Evolutionary conservation across 2,797 vertebrate species (phyloP), one percentile per base, ranked within the genome.

Genomic region (Sparidentex hasta): DNA sequence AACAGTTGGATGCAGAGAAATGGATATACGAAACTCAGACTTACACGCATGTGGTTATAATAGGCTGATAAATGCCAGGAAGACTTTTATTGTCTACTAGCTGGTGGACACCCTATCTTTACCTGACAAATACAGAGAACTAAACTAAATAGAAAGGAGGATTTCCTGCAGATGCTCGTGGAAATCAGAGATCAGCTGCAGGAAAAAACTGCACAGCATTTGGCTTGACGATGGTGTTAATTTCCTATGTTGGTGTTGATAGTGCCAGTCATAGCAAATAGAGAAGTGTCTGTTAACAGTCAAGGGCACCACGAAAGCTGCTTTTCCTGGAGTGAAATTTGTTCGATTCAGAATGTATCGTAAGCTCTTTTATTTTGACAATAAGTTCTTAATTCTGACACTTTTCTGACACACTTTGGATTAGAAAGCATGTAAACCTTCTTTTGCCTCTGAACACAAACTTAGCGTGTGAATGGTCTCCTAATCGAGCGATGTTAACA

Each of bases 401-500:
- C 29, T 68, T 56, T 73, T 51, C 11, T 21, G 20, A 25, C 12
- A 13, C 33, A 13, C 4, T 74, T 54, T 66, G 11, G 20, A 27
- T 80, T 3, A 48, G 29, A 54, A 56, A 52, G 17, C 54, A 27
- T 4, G 23, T 7, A 17, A 54, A n/a, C 33, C 23, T 33, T 61
- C 29, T 61, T 17, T 59, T 12, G 27, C 44, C 13, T 74, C 51
- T 51, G 20, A 68, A 33, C 29, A 56, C 33, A 52, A 67, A 50
- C 46, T 63, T 46, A 8, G 67, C 71, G 68, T 71, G 81, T 83
- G 73, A 79, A 56, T 63, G 54, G 82, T 48, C 65, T 83, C 81
- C 72, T 94, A 92, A 94, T 94, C 87, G 81, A 93, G 89, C 81
- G 89, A 94, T 88, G 92, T 90, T 94, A 91, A 92, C 90, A 82